Evolutionary conservation across 2,113 vertebrate species (phyloP), one percentile per base, ranked within the genome.

Genomic region (Vanacampus margaritifer): DNA sequence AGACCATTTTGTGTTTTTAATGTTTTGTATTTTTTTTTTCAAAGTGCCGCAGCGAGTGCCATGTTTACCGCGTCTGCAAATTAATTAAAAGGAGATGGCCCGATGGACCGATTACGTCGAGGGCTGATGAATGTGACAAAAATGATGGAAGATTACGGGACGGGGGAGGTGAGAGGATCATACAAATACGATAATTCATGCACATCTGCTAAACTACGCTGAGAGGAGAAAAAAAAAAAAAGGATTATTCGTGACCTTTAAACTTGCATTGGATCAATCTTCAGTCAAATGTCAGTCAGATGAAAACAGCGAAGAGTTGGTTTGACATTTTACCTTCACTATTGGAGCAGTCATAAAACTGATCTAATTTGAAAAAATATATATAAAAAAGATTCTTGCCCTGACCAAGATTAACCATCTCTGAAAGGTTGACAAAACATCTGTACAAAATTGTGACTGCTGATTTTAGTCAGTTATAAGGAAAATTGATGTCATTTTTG

Each of bases 11-110:
- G 19, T 37, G 43, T 57, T 71, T 81, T 71, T 66, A 43, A 53
- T 65, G 32, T 19, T 64, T 73, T 74, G n/a, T n/a, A 9, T 39
- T 79, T 43, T 66, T 79, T 75, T 71, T 65, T 67, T 76, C 24
- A 57, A 57, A 19, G 26, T 57, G 54, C 16, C 16, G 54, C 54
- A 6, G 51, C 51, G 24, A 57, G 54, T 14, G 13, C 26, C 26
- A 16, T 57, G 54, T 57, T 57, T 57, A 57, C 54, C 26, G 16
- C 26, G 26, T 57, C 26, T 14, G 14, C 54, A 32, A 57, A 57
- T 32, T 57, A 57, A 57, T 57, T 57, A 57, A 57, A 57, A 57
- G 26, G 54, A 32, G 54, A 57, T 17, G 26, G 54, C 24, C 54
- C 54, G 26, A 56, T 56, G 24, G 26, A 56, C 24, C 53, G 53